Conservation (phyloP, 2,797 vertebrate species). For the Tinamus major region DNA sequence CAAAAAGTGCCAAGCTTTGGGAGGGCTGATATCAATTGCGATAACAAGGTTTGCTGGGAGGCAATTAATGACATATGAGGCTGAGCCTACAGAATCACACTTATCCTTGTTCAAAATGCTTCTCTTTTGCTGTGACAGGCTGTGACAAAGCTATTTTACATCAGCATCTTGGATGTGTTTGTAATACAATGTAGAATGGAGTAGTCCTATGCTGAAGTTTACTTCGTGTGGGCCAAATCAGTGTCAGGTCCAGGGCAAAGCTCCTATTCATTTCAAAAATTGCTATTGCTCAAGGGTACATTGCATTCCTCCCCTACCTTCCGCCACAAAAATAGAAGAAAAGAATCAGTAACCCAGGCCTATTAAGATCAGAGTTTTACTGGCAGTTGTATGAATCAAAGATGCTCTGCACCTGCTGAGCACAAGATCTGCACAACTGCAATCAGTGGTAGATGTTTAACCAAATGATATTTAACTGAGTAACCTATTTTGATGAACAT, state of each 20-base stretch:
- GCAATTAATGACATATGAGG: neutral
- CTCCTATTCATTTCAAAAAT: neutral
- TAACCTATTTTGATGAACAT: neutral
- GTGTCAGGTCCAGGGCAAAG: neutral
- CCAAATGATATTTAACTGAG: neutral
- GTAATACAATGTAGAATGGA: too few species aligned
- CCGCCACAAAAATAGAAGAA: accelerated
- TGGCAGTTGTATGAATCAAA: neutral
- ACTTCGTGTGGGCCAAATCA: neutral
- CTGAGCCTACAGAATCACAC: neutral
- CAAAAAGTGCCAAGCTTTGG: neutral
- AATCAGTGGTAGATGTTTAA: neutral
- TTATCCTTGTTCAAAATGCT: too few species aligned
- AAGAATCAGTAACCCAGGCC: neutral
- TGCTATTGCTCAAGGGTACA: neutral
- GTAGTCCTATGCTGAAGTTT: too few species aligned
- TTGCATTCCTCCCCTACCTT: neutral
- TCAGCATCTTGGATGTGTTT: too few species aligned
- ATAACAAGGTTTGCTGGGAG: neutral
- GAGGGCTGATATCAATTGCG: neutral
- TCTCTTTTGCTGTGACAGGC: too few species aligned
- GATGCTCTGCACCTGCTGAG: neutral
- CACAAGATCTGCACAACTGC: neutral
- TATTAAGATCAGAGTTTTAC: neutral
- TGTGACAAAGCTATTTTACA: too few species aligned